Evolutionary conservation across 2,888 invertebrate genomes (phyloP), one percentile per base, ranked within the genome.

Genomic region (Andrena praecox): DNA sequence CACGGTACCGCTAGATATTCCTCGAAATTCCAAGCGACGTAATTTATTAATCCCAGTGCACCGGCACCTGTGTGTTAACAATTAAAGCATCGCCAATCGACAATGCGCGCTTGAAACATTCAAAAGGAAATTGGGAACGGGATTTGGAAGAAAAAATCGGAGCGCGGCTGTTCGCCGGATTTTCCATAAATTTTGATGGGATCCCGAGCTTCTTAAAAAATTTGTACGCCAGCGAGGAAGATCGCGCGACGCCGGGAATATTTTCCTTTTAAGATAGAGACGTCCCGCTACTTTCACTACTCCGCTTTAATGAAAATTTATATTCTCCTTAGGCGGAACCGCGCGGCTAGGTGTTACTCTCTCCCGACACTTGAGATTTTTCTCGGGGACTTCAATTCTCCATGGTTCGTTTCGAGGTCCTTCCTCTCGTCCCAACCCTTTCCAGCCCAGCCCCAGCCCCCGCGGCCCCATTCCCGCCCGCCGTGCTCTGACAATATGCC

Each of bases 271-370:
- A 75, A 72, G 64, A 69, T 54, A 71, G 68, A 79, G 64, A 78
- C 72, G 66, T 77, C 71, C 24, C 27, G 69, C 83, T 71, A 78
- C 77, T 82, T 82, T 82, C 74, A 74, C 69, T 74, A 68, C 62
- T 71, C 59, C 71, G 64, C 70, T 82, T 86, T 86, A 86, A 86
- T 86, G 80, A 86, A 86, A 86, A 86, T 85, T 85, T 80, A 86
- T 86, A 84, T 86, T 86, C 86, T 78, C 71, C 82, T 74, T 73
- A 63, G 59, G 68, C 42, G 33, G 52, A 56, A 63, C 56, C 72
- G 60, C 42, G 20, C 59, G 7, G 29, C 77, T 42, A 66, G 64
- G 33, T 60, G 70, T 73, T 63, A 70, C 76, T 63, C 52, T 59
- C 75, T 12, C 29, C 52, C 72, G 67, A 75, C 84, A 73, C 75